phyloP scores from a whole-genome alignment of 1,140 invertebrate genomes.

The Pteromalus puparum region DNA sequence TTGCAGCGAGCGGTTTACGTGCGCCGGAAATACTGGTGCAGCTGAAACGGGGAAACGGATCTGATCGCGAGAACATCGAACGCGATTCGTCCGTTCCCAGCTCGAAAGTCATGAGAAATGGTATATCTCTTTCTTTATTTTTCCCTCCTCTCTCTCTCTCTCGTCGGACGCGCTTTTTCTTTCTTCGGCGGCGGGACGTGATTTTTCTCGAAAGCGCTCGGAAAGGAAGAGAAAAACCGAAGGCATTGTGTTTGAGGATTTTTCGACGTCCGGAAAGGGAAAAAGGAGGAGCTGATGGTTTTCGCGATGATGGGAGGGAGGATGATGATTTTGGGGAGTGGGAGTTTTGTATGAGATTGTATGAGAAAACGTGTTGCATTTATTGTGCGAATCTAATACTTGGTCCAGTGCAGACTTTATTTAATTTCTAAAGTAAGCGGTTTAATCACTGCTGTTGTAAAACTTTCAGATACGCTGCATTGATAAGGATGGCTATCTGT shows the following conservation, averaged over 20 bases:
- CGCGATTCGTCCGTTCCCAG: background rate
- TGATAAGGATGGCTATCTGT: no score
- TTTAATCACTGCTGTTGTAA: no score
- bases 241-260: constrained; percentile 17
- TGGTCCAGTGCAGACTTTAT: no score
- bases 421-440: no score
- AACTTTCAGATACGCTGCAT: no score
- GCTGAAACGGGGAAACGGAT: constrained; percentile 51
- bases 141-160: background rate
- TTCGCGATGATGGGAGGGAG: no score
- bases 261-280: background rate
- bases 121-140: constrained; percentile 36
- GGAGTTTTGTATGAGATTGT: no score
- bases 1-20: constrained; percentile 56
- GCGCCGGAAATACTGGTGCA: constrained; percentile 60
- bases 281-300: no score
- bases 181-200: background rate
- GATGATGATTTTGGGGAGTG: no score
- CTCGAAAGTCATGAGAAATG: constrained; percentile 19
- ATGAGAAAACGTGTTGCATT: no score
- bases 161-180: background rate
- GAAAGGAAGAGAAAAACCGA: background rate
- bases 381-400: no score
- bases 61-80: constrained; percentile 38
- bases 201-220: constrained; percentile 13